A percentile compares a stretch with the other conserved stretches of the same genome.
These are phyloP conservation scores for Cyprinodon diabolis DNA, from an alignment of 2,797 vertebrate genomes.

Conservation along the genomic window DNA sequence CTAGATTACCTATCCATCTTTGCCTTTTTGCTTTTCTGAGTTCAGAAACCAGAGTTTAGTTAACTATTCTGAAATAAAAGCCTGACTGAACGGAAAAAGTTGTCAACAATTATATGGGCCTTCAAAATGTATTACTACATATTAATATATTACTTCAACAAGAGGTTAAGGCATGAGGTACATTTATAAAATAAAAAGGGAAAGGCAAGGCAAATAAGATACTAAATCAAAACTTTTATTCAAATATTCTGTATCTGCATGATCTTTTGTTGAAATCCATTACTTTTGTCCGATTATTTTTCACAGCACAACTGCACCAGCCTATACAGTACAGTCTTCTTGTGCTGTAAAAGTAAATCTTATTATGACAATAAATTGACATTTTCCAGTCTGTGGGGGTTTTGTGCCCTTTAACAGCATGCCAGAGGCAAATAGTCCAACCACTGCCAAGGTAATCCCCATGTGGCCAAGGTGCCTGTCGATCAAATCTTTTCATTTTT, in stretches of 20 bases:
- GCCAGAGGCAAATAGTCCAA: constrained; percentile 15
- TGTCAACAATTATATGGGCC: neutral
- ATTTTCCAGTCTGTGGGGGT: constrained; percentile 32
- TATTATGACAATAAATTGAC: constrained; percentile 52
- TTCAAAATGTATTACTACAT: neutral
- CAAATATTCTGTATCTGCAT: neutral
- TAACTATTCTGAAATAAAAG: neutral
- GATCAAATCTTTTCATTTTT: constrained; percentile 52
- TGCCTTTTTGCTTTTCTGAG: neutral
- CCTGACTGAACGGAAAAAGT: neutral
- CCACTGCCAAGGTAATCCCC: constrained; percentile 47
- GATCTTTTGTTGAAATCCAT: neutral
- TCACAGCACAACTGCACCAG: neutral
- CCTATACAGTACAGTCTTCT: neutral
- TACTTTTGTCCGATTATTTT: neutral
- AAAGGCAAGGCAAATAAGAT: neutral
- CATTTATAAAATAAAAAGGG: neutral
- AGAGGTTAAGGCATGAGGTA: neutral
- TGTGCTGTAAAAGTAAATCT: neutral
- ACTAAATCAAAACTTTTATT: neutral
- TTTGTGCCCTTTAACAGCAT: constrained; percentile 46
- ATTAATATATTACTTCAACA: too few species aligned
- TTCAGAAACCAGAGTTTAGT: neutral
- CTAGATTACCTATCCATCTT: too few species aligned
- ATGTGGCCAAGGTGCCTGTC: constrained; percentile 49